These are phyloP conservation scores for Meteorus sp. DNA, from an alignment of 1,140 invertebrate genomes.

Conservation along the genomic window DNA sequence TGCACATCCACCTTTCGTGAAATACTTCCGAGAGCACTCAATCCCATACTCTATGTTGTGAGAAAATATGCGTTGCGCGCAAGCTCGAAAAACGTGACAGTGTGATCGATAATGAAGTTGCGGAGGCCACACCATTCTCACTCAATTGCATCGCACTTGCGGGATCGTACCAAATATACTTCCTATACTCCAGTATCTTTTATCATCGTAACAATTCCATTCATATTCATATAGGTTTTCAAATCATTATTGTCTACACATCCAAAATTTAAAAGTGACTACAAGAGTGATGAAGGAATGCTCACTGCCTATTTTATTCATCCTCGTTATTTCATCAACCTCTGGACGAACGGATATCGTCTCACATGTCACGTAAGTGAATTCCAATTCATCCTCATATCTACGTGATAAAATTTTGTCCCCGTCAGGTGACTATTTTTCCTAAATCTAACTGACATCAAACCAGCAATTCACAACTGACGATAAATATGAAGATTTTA, in stretches of 20 bases:
- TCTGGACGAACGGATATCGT: constrained; percentile 43
- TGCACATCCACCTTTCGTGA: neutral
- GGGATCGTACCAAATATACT: neutral
- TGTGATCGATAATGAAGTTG: constrained; percentile 30
- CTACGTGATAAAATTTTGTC: neutral
- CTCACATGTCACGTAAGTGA: constrained; percentile 48
- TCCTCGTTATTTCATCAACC: constrained; percentile 44
- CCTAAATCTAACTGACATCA: no score
- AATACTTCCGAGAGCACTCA: neutral
- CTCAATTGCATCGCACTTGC: constrained; percentile 8
- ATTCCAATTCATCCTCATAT: no score
- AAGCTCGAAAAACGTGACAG: constrained; percentile 28
- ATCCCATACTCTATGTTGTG: no score
- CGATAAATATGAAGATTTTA: no score
- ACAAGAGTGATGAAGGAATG: constrained; percentile 40
- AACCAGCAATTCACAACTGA: no score
- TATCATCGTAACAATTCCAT: constrained; percentile 6
- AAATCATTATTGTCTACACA: neutral
- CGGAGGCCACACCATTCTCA: constrained; percentile 15
- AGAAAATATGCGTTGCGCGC: constrained; percentile 20
- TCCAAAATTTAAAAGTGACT: neutral
- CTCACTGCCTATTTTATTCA: constrained; percentile 37
- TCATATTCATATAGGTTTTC: neutral
- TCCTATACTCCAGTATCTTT: constrained; percentile 9
- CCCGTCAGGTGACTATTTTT: no score